Conservation (phyloP, 2,888 invertebrate genomes). For the Creontiades dilutus region DNA sequence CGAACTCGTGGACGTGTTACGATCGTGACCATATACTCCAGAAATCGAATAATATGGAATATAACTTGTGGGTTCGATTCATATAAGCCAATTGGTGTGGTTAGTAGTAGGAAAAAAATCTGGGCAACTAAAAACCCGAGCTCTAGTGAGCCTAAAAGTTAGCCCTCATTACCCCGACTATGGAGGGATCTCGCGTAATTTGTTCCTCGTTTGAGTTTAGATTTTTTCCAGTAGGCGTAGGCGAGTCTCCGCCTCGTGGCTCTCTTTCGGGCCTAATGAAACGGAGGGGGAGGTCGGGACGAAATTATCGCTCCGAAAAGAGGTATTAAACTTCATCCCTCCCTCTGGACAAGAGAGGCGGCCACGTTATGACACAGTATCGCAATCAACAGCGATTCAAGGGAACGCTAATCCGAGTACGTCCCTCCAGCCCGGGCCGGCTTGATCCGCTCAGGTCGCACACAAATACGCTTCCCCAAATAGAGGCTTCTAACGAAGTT, state of each 20-base stretch:
- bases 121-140: not conserved
- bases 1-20: too few species aligned
- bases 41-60: too few species aligned
- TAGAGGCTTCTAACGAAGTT: constrained; percentile 68
- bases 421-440: not conserved
- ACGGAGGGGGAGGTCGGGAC: constrained; percentile 9
- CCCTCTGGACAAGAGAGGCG: not conserved
- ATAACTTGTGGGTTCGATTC: not conserved
- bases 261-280: constrained; percentile 1
- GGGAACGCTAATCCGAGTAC: constrained; percentile 43
- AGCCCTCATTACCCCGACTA: not conserved
- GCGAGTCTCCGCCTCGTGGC: not conserved
- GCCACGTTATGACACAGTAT: constrained; percentile 46
- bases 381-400: constrained; percentile 59
- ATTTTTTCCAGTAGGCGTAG: not conserved
- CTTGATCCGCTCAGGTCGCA: constrained; percentile 46
- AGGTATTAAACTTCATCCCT: constrained; percentile 3
- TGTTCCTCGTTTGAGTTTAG: not conserved
- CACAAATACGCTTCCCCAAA: constrained; percentile 34
- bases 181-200: not conserved
- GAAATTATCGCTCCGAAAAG: constrained; percentile 31
- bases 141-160: not conserved
- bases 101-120: too few species aligned
- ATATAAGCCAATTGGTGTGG: not conserved
- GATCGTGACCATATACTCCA: too few species aligned